A percentile compares a stretch with the other conserved stretches of the same genome.
phyloP scores from a whole-genome alignment of 2,888 invertebrate genomes.

The Chironomus riparius region DNA sequence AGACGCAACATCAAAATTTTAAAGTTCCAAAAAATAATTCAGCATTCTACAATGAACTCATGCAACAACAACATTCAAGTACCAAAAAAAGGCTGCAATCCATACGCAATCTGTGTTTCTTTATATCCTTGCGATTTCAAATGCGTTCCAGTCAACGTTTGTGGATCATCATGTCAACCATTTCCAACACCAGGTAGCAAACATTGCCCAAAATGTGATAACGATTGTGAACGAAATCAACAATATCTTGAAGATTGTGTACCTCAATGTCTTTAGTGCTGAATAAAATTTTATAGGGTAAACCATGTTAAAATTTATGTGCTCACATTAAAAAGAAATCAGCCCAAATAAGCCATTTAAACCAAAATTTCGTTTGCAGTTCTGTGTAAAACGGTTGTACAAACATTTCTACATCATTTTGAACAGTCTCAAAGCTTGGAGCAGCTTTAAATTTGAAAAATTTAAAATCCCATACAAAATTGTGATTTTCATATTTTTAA shows the following conservation, averaged over 20 bases:
- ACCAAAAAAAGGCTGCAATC: background rate
- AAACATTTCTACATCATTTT: no score
- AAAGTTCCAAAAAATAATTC: background rate
- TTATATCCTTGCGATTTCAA: conserved; percentile 8
- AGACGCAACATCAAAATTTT: background rate
- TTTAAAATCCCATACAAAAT: no score
- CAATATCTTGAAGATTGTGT: conserved; percentile 11
- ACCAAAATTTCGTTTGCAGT: no score
- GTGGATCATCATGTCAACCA: conserved; percentile 1
- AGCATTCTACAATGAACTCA: background rate
- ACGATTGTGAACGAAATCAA: background rate
- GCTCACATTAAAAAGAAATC: no score
- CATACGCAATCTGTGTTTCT: conserved; percentile 21
- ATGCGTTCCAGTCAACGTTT: conserved; percentile 3
- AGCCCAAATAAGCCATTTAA: no score
- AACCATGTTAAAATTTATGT: no score
- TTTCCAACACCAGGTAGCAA: conserved; percentile 21
- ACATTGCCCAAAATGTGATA: background rate
- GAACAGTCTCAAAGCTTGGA: no score
- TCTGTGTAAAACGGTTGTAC: no score
- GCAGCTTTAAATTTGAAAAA: no score
- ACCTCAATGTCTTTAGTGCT: background rate
- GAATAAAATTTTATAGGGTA: background rate
- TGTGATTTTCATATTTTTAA: no score
- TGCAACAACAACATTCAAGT: background rate